These are phyloP conservation scores for Volucella inflata DNA, from an alignment of 2,888 invertebrate species.

Conservation along the genomic window DNA sequence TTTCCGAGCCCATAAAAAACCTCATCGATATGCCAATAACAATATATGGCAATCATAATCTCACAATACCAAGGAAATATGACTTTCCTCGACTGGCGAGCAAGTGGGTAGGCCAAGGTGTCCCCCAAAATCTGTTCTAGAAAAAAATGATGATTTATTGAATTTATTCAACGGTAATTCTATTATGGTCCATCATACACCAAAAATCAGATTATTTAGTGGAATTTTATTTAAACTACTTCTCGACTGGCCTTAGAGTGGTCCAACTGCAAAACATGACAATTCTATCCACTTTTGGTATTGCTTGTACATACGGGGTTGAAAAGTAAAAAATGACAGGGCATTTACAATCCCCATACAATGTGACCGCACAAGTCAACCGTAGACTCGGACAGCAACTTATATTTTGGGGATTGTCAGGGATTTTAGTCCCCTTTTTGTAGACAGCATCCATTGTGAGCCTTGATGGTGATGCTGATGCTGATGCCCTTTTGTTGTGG, in stretches of 20 bases:
- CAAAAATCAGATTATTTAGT: slow-evolving; percentile 74
- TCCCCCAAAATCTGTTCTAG: not conserved
- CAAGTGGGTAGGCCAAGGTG: not conserved
- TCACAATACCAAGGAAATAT: slow-evolving; percentile 25
- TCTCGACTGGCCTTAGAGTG: slow-evolving; percentile 5
- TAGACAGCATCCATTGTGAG: not conserved
- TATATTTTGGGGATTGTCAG: slow-evolving; percentile 51
- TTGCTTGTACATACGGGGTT: slow-evolving; percentile 10
- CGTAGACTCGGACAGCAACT: slow-evolving; percentile 54
- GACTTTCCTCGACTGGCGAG: slow-evolving; percentile 11
- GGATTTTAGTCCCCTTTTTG: slow-evolving; percentile 43
- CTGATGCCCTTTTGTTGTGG: slow-evolving; percentile 61
- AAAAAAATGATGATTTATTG: slow-evolving; percentile 67
- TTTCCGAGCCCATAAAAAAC: slow-evolving; percentile 50
- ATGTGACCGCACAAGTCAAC: slow-evolving; percentile 27
- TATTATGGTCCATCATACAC: slow-evolving; percentile 70
- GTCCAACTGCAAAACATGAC: slow-evolving; percentile 9
- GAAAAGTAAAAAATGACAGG: slow-evolving; percentile 55
- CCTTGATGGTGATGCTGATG: slow-evolving; percentile 30
- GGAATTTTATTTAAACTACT: slow-evolving; percentile 74
- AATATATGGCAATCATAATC: slow-evolving; percentile 72
- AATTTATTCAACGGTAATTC: slow-evolving; percentile 75
- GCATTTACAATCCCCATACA: slow-evolving; percentile 38
- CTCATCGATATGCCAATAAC: slow-evolving; percentile 68
- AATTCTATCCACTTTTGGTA: not conserved